Conservation (phyloP, 2,888 invertebrate species). For the Tyria jacobaeae region DNA sequence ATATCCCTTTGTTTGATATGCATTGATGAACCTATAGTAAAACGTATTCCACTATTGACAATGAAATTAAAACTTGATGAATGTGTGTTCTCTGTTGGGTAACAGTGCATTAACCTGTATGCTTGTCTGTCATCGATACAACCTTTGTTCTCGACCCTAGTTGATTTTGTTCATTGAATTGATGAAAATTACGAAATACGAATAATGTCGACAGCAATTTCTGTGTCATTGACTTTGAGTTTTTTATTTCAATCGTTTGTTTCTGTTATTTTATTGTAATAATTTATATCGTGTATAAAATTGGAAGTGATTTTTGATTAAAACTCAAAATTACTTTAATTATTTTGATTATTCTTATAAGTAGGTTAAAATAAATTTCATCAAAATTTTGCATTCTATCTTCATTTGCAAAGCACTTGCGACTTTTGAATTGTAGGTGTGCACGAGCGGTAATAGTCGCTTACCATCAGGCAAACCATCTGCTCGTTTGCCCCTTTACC, state of each 20-base stretch:
- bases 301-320: neutral
- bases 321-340: too few relatives aligned
- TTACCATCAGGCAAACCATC: too few relatives aligned
- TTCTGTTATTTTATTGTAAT: neutral
- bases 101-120: conserved; percentile 60
- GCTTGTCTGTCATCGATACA: conserved; percentile 50
- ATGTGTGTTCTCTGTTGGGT: conserved; percentile 48
- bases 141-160: conserved; percentile 58
- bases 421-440: too few relatives aligned
- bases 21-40: conserved; percentile 2
- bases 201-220: conserved; percentile 8
- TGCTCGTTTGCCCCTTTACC: too few relatives aligned
- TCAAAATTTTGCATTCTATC: too few relatives aligned
- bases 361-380: too few relatives aligned
- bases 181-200: conserved; percentile 35
- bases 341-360: too few relatives aligned
- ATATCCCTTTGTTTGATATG: neutral
- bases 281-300: neutral
- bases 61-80: conserved; percentile 61
- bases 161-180: conserved; percentile 47
- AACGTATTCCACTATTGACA: conserved; percentile 48
- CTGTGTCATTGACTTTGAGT: conserved; percentile 7
- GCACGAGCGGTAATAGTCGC: too few relatives aligned
- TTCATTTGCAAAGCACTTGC: too few relatives aligned
- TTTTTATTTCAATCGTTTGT: neutral